phyloP scores from a whole-genome alignment of 2,113 vertebrate genomes.

The Brachypteracias leptosomus region DNA sequence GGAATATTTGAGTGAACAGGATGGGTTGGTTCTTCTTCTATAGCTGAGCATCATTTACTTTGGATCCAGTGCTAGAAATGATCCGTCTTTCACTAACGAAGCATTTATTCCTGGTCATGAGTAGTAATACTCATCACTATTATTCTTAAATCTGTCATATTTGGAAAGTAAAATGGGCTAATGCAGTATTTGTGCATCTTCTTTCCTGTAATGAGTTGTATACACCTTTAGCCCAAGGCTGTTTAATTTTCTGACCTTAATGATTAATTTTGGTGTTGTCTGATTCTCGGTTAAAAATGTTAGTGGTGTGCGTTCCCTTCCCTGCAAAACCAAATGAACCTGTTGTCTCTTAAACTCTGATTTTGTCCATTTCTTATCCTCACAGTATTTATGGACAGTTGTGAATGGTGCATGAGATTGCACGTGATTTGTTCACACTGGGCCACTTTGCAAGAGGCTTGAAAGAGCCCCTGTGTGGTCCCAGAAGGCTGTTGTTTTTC shows the following conservation, averaged over 20 bases:
- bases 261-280: not conserved
- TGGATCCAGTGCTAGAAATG: not conserved
- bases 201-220: not conserved
- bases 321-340: not conserved
- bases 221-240: not conserved
- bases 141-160: not conserved
- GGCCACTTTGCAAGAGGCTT: not conserved
- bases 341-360: not conserved
- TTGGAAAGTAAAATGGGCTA: not conserved
- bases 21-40: not conserved
- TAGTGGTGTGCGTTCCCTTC: not conserved
- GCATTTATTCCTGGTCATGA: not conserved
- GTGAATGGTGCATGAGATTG: not conserved
- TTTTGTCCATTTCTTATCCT: not conserved
- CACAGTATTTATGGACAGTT: not conserved
- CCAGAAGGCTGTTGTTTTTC: not conserved
- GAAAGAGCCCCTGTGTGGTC: not conserved
- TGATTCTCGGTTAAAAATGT: not conserved
- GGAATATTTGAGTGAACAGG: rapidly evolving
- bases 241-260: not conserved
- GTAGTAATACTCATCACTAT: not conserved
- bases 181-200: not conserved
- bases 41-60: not conserved
- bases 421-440: not conserved
- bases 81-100: not conserved